These are phyloP conservation scores for Stegana nigrithorax DNA, from an alignment of 2,888 invertebrate species.

Conservation along the genomic window DNA sequence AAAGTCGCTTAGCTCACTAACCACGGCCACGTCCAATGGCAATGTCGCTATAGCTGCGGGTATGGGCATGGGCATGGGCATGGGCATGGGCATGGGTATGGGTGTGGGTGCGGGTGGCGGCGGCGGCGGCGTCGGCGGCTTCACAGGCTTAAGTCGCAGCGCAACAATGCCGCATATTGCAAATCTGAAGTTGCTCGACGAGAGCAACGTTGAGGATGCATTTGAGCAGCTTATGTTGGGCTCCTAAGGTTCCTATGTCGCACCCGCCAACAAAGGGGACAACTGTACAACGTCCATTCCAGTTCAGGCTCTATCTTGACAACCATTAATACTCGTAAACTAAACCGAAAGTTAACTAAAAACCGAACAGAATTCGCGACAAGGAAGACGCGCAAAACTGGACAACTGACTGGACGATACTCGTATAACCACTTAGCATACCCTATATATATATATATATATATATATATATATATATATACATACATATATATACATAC, in stretches of 20 bases:
- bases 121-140: conserved; percentile 30
- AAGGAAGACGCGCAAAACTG: too few species aligned
- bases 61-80: not conserved
- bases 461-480: not conserved
- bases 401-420: too few species aligned
- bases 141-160: conserved; percentile 76
- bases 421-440: too few species aligned
- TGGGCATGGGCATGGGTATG: not conserved
- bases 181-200: conserved; percentile 77
- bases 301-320: conserved; percentile 3
- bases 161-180: conserved; percentile 81
- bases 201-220: conserved; percentile 86
- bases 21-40: conserved; percentile 40
- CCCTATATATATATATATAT: too few species aligned
- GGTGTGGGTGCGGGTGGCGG: conserved; percentile 25
- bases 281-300: conserved; percentile 6
- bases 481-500: not conserved
- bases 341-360: conserved; percentile 13
- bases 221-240: conserved; percentile 86
- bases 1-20: conserved; percentile 58
- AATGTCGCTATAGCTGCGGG: conserved; percentile 45
- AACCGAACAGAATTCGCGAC: too few species aligned
- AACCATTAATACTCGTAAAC: conserved; percentile 8
- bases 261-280: not conserved
- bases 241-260: too few species aligned